Base-by-base conservation (phyloP, 2,797 vertebrate genomes). In the Helarctos malayanus region DNA sequence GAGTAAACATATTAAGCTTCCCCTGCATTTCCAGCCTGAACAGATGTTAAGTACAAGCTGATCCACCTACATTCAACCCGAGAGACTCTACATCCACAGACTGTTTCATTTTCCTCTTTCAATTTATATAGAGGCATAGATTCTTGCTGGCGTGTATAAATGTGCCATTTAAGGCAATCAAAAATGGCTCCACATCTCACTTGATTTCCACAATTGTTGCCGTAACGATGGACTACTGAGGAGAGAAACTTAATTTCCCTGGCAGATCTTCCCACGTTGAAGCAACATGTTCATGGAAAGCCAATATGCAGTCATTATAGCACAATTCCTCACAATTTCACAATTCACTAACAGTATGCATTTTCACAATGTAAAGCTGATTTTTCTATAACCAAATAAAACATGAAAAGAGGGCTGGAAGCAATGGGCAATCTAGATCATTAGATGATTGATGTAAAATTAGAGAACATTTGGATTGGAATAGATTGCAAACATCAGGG, bases 351-450 rank as follows among this genome's bases (percentile, higher is more conserved):
- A 91, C 95, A 97, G 95, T 97, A 91, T 96, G 95, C 73, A 86
- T 96, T 85, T 98, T 92, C 96, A 98, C 96, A 97, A 97, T 97
- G 96, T 95, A 97, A 97, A 98, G 95, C 96, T 98, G 97, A 98
- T 97, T 98, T 97, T 92, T 35, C 86, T 97, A 96, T 97, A 98
- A 97, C 92, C 78, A 97, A 97, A 95, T 97, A 97, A 97, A 98
- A 95, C 73, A 95, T 89, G 73, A 97, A 97, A 97, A 89, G 81
- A 95, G 93, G 97, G 88, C 89, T 95, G 45, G 90, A 97, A 91
- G 93, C 94, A 89, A 97, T 97, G 68, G 87, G 91, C 76, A 95
- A 96, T 97, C 95, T 96, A 92, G 89, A 97, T 98, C 97, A 98
- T 97, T 97, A 94, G 96, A 95, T 84, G 89, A 97, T 96, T 96